Conservation (phyloP, 2,797 vertebrate species). For the Acridotheres tristis region DNA sequence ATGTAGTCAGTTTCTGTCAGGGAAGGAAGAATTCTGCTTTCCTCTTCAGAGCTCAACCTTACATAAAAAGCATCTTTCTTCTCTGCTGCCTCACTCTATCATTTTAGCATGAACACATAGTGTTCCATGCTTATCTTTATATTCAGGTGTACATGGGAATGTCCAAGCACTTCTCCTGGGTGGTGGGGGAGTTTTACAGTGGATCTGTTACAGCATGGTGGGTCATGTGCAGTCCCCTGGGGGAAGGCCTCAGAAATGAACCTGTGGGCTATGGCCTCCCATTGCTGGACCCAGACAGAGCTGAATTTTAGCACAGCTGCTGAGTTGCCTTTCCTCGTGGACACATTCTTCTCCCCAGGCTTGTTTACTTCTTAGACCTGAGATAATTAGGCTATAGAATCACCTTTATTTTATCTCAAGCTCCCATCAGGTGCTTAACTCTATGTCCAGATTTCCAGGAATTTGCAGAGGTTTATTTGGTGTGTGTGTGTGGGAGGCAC, state of each 20-base stretch:
- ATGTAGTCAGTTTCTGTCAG: background rate
- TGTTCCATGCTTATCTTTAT: background rate
- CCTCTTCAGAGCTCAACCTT: background rate
- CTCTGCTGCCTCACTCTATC: background rate
- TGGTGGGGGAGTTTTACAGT: background rate
- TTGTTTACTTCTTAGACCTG: background rate
- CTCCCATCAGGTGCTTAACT: rapidly evolving
- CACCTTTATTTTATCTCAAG: background rate
- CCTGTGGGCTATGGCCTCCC: background rate
- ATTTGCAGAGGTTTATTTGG: rapidly evolving
- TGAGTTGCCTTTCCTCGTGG: background rate
- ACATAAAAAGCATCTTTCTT: background rate
- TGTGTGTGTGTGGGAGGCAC: background rate
- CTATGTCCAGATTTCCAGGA: background rate
- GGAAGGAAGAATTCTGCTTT: background rate
- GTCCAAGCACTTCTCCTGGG: background rate
- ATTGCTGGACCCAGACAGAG: background rate
- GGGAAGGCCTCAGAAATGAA: background rate
- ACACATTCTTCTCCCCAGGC: background rate
- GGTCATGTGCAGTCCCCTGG: too few species aligned
- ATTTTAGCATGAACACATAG: background rate
- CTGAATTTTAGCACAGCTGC: background rate
- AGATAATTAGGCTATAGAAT: background rate
- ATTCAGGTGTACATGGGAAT: background rate
- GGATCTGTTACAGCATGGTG: background rate